phyloP scores from a whole-genome alignment of 2,797 vertebrate genomes.

The Echeneis naucrates region DNA sequence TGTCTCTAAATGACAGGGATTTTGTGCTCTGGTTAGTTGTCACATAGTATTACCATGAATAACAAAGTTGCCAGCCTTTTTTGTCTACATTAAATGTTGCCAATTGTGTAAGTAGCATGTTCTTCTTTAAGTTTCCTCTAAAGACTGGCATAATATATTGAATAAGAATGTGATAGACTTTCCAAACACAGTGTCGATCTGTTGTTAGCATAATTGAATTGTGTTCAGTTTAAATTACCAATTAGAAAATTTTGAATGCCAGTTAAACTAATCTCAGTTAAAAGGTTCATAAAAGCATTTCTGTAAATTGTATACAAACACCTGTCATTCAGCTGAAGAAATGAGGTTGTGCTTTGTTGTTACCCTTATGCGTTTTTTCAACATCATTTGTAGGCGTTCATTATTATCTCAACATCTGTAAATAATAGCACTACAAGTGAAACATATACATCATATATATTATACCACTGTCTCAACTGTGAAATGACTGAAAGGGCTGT shows the following conservation, averaged over 20 bases:
- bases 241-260: background rate
- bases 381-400: background rate
- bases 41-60: background rate
- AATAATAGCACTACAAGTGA: background rate
- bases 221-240: too few species aligned
- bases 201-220: background rate
- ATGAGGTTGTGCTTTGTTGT: background rate
- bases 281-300: background rate
- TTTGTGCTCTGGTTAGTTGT: background rate
- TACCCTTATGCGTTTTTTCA: background rate
- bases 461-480: conserved; percentile 13
- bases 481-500: conserved; percentile 7
- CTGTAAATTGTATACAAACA: background rate
- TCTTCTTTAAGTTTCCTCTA: background rate
- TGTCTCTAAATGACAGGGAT: background rate
- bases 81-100: background rate
- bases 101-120: background rate
- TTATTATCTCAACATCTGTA: background rate
- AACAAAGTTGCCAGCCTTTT: background rate
- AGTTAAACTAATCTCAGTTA: background rate
- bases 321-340: too few species aligned
- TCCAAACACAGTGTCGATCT: background rate
- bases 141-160: background rate
- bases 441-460: background rate
- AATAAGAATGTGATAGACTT: background rate